A percentile compares a stretch with the other conserved stretches of the same genome.
Evolutionary conservation across 35 echinoderm and acorn worm species (phyloP).

Genomic region (Holothuria glaberrima): DNA sequence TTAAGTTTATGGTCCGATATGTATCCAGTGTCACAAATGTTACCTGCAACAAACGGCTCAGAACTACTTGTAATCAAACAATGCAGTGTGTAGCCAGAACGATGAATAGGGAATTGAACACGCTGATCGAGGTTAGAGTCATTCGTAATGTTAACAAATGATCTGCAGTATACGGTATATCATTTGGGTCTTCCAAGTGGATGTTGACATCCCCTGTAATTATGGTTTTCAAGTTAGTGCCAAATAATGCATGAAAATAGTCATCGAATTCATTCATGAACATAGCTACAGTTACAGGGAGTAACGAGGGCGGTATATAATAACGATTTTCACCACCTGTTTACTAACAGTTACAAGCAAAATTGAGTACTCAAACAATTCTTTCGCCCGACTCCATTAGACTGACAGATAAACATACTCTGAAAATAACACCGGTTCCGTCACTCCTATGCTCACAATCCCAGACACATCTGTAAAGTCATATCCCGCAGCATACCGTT

Average conservation of each 20-base stretch:
- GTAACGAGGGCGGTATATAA: not conserved
- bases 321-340: not conserved
- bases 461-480: not conserved
- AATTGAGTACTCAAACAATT: not conserved
- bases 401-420: not conserved
- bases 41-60: not conserved
- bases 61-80: not conserved
- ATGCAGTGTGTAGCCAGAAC: not conserved
- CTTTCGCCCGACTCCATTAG: not conserved
- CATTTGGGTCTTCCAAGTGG: not conserved
- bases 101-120: not conserved
- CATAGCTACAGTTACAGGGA: not conserved
- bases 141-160: not conserved
- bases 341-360: not conserved
- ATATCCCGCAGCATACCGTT: conserved; percentile 17
- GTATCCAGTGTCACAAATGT: not conserved
- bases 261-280: not conserved
- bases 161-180: not conserved
- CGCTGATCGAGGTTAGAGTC: not conserved
- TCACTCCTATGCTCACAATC: not conserved
- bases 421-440: not conserved
- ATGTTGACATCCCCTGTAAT: conserved; percentile 10
- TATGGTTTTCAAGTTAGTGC: not conserved
- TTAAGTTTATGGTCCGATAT: not conserved
- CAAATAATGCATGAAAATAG: not conserved